Percentiles rank a stretch among this genome's conserved stretches.
Evolutionary conservation across 2,888 invertebrate species (phyloP).

Genomic region (Limnephilus auricula): DNA sequence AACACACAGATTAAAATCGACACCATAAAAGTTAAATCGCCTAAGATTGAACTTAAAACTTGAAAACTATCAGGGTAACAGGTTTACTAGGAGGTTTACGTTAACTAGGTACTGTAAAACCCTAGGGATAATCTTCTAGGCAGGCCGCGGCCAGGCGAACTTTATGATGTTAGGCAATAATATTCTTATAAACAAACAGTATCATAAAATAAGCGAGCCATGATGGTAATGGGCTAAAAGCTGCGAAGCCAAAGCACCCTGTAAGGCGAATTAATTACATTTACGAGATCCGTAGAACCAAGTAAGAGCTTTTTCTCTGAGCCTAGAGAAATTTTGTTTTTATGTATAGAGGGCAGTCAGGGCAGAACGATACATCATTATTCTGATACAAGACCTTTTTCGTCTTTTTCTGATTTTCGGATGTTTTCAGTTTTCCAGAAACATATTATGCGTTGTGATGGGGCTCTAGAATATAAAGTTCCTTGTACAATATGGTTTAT

Average conservation of each 20-base stretch:
- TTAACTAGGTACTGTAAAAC: not conserved
- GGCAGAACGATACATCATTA: too few relatives aligned
- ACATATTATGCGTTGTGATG: too few relatives aligned
- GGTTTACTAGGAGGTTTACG: not conserved
- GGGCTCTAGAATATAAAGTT: too few relatives aligned
- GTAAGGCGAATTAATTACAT: not conserved
- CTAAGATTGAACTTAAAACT: not conserved
- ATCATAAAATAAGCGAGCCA: not conserved
- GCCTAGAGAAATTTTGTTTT: too few relatives aligned
- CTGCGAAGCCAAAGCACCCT: not conserved
- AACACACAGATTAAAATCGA: not conserved
- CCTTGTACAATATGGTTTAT: too few relatives aligned
- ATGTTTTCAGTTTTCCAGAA: too few relatives aligned
- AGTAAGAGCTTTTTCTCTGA: not conserved
- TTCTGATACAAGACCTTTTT: too few relatives aligned
- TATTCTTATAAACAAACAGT: not conserved
- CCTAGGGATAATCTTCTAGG: not conserved
- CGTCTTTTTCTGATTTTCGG: too few relatives aligned
- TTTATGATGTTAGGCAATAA: not conserved
- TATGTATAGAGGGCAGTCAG: too few relatives aligned
- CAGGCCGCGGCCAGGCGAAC: not conserved
- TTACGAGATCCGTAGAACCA: not conserved
- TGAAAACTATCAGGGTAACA: not conserved
- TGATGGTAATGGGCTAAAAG: not conserved
- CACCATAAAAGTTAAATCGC: not conserved